A percentile compares a stretch with the other conserved stretches of the same genome.
phyloP scores from a whole-genome alignment of 2,888 invertebrate species.

The Ferrisia virgata region DNA sequence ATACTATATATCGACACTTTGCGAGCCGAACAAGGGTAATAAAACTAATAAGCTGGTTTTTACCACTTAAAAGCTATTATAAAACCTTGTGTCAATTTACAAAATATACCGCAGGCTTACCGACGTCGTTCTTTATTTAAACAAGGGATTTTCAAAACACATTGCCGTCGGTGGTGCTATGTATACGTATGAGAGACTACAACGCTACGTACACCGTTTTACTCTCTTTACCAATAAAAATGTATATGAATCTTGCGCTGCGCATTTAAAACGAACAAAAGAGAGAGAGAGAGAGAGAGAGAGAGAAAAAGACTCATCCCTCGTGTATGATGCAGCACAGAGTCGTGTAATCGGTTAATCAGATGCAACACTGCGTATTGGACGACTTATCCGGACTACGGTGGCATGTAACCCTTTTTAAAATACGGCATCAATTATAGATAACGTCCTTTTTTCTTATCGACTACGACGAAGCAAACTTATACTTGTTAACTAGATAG shows the following conservation, averaged over 20 bases:
- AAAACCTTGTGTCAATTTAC: slow-evolving; percentile 45
- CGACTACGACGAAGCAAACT: not conserved
- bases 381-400: slow-evolving; percentile 27
- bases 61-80: slow-evolving; percentile 42
- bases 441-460: slow-evolving; percentile 38
- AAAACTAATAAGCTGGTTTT: slow-evolving; percentile 39
- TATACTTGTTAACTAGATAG: slow-evolving; percentile 30
- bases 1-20: not conserved
- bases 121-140: slow-evolving; percentile 37
- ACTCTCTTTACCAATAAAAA: slow-evolving; percentile 11
- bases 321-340: slow-evolving; percentile 16
- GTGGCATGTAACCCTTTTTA: slow-evolving; percentile 37
- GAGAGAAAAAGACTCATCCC: slow-evolving; percentile 1
- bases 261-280: not conserved
- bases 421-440: slow-evolving; percentile 40
- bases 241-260: slow-evolving; percentile 18
- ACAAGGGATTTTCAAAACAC: slow-evolving; percentile 42
- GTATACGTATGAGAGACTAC: no score
- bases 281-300: no score
- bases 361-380: slow-evolving; percentile 41
- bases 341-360: slow-evolving; percentile 38
- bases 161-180: slow-evolving; percentile 19
- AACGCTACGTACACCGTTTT: not conserved
- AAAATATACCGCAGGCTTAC: slow-evolving; percentile 43
- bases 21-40: not conserved